phyloP scores from a whole-genome alignment of 2,888 invertebrate species.

The Drosophila neutralis region DNA sequence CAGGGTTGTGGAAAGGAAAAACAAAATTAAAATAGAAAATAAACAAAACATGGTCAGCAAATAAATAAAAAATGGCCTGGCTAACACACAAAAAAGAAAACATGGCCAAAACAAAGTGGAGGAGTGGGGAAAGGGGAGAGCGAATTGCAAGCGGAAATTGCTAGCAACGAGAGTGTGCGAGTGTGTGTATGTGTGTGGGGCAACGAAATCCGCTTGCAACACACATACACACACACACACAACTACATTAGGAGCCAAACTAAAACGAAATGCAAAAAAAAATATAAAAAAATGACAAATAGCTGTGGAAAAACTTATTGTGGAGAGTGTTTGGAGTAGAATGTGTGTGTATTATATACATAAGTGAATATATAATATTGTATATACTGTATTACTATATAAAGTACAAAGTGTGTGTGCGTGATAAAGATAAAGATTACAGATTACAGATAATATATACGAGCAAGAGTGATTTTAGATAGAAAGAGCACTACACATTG shows the following conservation, averaged over 20 bases:
- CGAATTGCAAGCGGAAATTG: constrained; percentile 74
- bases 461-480: constrained; percentile 16
- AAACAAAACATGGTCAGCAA: constrained; percentile 62
- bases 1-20: constrained; percentile 10
- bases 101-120: constrained; percentile 9
- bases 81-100: constrained; percentile 20
- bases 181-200: constrained; percentile 35
- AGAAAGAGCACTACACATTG: constrained; percentile 47
- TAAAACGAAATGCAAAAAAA: constrained; percentile 40
- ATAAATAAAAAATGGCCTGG: constrained; percentile 47
- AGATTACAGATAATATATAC: constrained; percentile 31
- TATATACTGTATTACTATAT: constrained; percentile 17
- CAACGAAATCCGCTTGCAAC: constrained; percentile 36
- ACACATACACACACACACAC: not conserved
- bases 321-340: constrained; percentile 36
- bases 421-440: constrained; percentile 24
- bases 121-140: not conserved
- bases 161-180: constrained; percentile 41
- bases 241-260: constrained; percentile 51
- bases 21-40: constrained; percentile 68
- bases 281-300: constrained; percentile 34
- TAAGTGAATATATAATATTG: constrained; percentile 16
- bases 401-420: constrained; percentile 7
- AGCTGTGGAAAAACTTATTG: constrained; percentile 62
- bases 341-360: constrained; percentile 25